Evolutionary conservation across 2,888 invertebrate genomes (phyloP), one percentile per base, ranked within the genome.

Genomic region (Lypha dubia): DNA sequence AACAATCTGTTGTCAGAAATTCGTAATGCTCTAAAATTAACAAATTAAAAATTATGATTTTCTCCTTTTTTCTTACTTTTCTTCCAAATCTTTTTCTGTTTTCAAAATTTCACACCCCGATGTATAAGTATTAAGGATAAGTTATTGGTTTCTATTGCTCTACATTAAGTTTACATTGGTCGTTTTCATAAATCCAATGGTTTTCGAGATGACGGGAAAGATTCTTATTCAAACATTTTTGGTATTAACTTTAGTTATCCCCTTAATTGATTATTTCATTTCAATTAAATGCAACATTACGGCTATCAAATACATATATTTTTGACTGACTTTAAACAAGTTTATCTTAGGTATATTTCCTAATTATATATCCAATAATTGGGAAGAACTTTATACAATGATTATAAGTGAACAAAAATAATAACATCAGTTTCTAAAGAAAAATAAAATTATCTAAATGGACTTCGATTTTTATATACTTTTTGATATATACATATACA

Each of bases 331-430:
- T 89, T 85, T 74, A 38, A 58, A 35, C 79, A 84, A 76, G 63
- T 62, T 76, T 88, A 81, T 87, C 83, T 88, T 85, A 89, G 85
- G 87, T 89, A 88, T 87, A 85, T 86, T 83, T 86, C 79, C 87
- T 84, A 87, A 87, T 84, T 84, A 75, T 85, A 28, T 63, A 56
- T 51, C 4, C 56, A 68, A 71, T 65, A 87, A 87, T 88, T 86
- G 86, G 83, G 86, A 88, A 86, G 87, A 76, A 82, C 76, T 77
- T 90, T 89, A 82, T 81, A 81, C 80, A 82, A 82, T 82, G 75
- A 71, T 70, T 79, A 90, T 90, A 89, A 90, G 91, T 90, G 92
- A 92, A 92, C 92, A 92, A 92, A 92, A 92, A 92, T 91, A 90
- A 91, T 90, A 90, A 91, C 91, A 91, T 91, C 86, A 85, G 83